These are phyloP conservation scores for Drosophila nasuta DNA, from an alignment of 1,140 invertebrate genomes.

Conservation along the genomic window DNA sequence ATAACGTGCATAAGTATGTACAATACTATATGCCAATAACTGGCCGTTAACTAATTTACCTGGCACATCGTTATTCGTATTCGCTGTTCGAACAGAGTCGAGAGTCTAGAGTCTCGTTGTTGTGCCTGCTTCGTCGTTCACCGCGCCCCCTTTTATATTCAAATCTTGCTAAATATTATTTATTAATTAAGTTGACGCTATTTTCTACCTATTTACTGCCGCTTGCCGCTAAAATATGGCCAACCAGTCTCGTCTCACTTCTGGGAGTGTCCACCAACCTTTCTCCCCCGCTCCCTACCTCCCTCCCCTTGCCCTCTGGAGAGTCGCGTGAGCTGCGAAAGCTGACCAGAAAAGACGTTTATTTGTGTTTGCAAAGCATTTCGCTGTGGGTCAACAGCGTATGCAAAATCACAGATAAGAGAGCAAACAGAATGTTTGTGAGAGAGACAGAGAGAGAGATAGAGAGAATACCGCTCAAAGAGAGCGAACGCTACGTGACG, in stretches of 20 bases:
- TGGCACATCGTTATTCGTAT: slow-evolving; percentile 26
- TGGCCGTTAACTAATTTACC: slow-evolving; percentile 14
- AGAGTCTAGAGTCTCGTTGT: background rate
- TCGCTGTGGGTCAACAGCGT: slow-evolving; percentile 37
- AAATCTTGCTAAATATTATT: slow-evolving; percentile 80
- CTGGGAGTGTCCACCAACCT: slow-evolving; percentile 59
- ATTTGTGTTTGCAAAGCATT: slow-evolving; percentile 55
- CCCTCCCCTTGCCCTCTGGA: background rate
- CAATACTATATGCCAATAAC: slow-evolving; percentile 24
- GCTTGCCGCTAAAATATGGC: slow-evolving; percentile 18
- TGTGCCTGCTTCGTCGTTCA: slow-evolving; percentile 13
- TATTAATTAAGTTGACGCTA: slow-evolving; percentile 81
- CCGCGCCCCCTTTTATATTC: slow-evolving; percentile 18
- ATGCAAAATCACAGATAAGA: slow-evolving; percentile 40
- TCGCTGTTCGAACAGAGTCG: background rate
- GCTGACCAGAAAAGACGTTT: slow-evolving; percentile 24
- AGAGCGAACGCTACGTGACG: background rate
- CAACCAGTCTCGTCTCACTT: slow-evolving; percentile 48
- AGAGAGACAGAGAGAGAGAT: background rate
- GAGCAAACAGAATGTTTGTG: background rate
- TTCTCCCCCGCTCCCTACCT: background rate
- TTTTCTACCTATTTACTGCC: slow-evolving; percentile 70
- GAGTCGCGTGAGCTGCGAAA: slow-evolving; percentile 62
- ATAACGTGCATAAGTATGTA: slow-evolving; percentile 47
- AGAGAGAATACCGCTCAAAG: background rate